A percentile compares a stretch with the other conserved stretches of the same genome.
phyloP scores from a whole-genome alignment of 2,797 vertebrate genomes.

The Adelosebastes latens region DNA sequence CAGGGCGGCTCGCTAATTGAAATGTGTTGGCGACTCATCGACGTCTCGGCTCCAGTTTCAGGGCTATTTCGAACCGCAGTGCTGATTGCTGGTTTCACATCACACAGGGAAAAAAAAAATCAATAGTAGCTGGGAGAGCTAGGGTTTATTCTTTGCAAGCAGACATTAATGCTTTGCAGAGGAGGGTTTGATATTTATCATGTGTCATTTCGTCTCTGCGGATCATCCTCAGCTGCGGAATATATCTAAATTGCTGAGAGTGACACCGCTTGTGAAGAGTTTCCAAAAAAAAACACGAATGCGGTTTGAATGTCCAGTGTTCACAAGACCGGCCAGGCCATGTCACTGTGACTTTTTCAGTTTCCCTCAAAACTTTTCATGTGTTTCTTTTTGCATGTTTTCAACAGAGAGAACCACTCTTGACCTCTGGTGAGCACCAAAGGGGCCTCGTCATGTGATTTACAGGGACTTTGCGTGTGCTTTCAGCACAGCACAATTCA shows the following conservation, averaged over 20 bases:
- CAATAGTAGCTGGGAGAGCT: conserved; percentile 84
- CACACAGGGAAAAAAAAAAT: conserved; percentile 82
- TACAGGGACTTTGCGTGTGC: conserved; percentile 27
- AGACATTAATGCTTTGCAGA: conserved; percentile 81
- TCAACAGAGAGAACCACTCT: conserved; percentile 18
- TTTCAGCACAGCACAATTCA: conserved; percentile 9
- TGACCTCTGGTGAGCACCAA: conserved; percentile 28
- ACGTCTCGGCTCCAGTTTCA: conserved; percentile 88
- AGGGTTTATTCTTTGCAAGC: conserved; percentile 81
- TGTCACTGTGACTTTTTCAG: conserved; percentile 24
- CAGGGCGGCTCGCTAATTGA: conserved; percentile 90
- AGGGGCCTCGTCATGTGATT: conserved; percentile 39
- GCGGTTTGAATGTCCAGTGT: conserved; percentile 13
- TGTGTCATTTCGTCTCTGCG: conserved; percentile 68
- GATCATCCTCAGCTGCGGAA: conserved; percentile 48
- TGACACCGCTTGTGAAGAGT: conserved; percentile 11
- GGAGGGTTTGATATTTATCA: conserved; percentile 74
- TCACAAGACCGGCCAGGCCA: neutral
- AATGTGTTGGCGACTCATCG: conserved; percentile 91
- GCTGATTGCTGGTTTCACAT: conserved; percentile 90
- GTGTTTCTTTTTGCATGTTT: conserved; percentile 31
- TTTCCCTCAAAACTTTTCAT: conserved; percentile 35
- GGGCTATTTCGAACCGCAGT: conserved; percentile 88
- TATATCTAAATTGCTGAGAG: conserved; percentile 40
- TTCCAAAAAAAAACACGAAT: conserved; percentile 15